Conservation (phyloP, 2,888 invertebrate species). For the Digitonthophagus gazella region DNA sequence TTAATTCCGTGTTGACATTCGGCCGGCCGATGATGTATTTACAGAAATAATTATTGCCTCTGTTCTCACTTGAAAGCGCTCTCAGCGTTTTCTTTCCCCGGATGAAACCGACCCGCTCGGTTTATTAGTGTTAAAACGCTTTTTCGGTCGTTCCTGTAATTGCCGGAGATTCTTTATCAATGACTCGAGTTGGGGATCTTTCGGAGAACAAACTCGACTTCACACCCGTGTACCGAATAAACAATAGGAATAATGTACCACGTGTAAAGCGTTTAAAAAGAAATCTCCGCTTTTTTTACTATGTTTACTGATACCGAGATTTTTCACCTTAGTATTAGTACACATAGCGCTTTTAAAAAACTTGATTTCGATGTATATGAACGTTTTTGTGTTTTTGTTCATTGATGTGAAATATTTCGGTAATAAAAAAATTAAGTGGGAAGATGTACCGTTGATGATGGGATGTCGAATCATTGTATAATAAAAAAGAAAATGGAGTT, state of each 20-base stretch:
- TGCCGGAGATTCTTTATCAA: too few species aligned
- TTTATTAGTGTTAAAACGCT: slow-evolving; percentile 5
- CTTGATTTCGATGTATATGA: too few species aligned
- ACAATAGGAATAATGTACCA: neutral
- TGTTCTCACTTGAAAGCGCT: slow-evolving; percentile 14
- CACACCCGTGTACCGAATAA: neutral
- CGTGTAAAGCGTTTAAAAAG: too few species aligned
- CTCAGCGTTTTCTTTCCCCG: neutral
- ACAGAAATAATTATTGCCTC: slow-evolving; percentile 14
- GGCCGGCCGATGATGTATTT: slow-evolving; percentile 11
- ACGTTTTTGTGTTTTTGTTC: too few species aligned
- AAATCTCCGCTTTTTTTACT: neutral
- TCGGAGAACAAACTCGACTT: neutral
- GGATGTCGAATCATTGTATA: neutral
- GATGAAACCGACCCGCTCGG: neutral
- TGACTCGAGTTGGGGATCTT: too few species aligned
- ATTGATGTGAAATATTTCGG: neutral
- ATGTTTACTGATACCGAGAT: too few species aligned
- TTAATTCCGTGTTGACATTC: slow-evolving; percentile 13
- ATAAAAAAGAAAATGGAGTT: neutral
- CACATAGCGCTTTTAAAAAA: too few species aligned
- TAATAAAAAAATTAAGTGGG: neutral
- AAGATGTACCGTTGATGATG: neutral
- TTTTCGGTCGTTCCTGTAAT: neutral
- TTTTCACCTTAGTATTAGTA: too few species aligned